Conservation (phyloP, 2,113 vertebrate species). For the Dendrocopos noguchii region DNA sequence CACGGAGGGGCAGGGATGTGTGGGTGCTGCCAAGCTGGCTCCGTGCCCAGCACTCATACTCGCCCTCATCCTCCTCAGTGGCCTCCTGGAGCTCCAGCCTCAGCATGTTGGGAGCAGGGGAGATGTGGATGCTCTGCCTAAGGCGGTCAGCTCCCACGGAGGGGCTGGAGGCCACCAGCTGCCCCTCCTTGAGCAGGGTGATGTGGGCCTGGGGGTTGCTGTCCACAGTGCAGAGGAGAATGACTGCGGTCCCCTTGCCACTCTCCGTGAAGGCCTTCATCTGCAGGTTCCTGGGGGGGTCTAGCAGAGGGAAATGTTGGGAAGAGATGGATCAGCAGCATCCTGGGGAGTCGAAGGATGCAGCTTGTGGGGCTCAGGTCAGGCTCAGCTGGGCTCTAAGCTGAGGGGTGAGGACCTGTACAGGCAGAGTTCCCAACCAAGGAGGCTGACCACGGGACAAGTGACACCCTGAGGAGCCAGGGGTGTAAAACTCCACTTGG, state of each 20-base stretch:
- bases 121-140: not conserved
- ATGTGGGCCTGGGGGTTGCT: constrained; percentile 67
- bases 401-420: too few relatives aligned
- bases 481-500: not conserved
- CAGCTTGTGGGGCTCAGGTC: too few relatives aligned
- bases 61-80: constrained; percentile 32
- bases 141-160: rapidly evolving
- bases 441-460: too few relatives aligned
- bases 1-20: not conserved
- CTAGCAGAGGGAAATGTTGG: not conserved
- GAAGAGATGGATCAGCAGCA: not conserved
- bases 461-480: too few relatives aligned
- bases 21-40: constrained; percentile 39
- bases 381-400: not conserved
- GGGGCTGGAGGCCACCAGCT: constrained; percentile 25
- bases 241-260: not conserved
- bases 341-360: not conserved
- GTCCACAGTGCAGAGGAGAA: constrained; percentile 71
- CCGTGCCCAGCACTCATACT: constrained; percentile 64
- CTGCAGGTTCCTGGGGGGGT: constrained; percentile 62
- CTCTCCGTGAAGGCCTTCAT: constrained; percentile 71
- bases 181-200: constrained; percentile 34
- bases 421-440: too few relatives aligned
- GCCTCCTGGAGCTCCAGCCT: constrained; percentile 61
- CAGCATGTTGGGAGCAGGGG: constrained; percentile 52